These are phyloP conservation scores for Picathartes gymnocephalus DNA, from an alignment of 2,113 vertebrate genomes.

Conservation along the genomic window DNA sequence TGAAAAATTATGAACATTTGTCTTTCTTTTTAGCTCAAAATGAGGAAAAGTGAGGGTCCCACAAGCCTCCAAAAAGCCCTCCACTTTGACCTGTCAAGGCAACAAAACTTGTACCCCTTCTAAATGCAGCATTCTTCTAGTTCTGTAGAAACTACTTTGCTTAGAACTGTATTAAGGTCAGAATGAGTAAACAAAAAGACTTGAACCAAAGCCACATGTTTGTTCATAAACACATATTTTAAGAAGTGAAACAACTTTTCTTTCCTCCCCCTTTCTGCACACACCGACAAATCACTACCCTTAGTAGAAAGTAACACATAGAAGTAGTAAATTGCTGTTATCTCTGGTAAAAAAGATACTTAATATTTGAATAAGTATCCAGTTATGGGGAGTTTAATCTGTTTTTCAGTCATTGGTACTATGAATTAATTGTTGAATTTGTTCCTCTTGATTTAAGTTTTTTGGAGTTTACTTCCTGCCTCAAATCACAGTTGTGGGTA, in stretches of 20 bases:
- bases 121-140: not conserved
- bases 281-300: not conserved
- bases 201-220: not conserved
- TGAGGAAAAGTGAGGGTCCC: not conserved
- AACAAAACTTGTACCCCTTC: not conserved
- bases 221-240: not conserved
- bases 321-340: not conserved
- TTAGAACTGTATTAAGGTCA: not conserved
- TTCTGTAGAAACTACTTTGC: not conserved
- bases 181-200: not conserved
- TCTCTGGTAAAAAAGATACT: not conserved
- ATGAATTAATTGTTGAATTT: not conserved
- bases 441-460: not conserved
- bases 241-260: not conserved
- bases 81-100: not conserved
- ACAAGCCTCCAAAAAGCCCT: not conserved
- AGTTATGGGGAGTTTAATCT: fast-evolving
- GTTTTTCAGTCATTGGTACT: not conserved
- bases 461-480: not conserved
- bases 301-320: not conserved
- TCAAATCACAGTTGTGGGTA: not conserved
- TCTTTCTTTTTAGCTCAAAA: not conserved
- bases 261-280: not conserved
- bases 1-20: not conserved
- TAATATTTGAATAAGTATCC: not conserved